These are phyloP conservation scores for Lithobates pipiens DNA, from an alignment of 2,797 vertebrate species.

Conservation along the genomic window DNA sequence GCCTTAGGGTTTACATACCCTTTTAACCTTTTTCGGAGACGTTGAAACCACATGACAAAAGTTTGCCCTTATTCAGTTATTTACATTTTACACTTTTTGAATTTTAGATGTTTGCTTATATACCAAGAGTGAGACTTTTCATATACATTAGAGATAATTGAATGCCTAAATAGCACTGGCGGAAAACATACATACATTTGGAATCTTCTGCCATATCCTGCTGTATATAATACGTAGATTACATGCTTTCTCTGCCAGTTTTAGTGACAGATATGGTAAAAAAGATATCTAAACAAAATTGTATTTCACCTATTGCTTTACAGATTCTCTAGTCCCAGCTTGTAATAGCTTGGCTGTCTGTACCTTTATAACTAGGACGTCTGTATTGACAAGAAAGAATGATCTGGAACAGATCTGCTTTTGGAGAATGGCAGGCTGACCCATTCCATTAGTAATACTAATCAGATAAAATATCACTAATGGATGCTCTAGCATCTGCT, in stretches of 20 bases:
- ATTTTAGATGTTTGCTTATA: too few relatives aligned
- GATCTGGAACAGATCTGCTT: conserved; percentile 66
- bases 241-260: conserved; percentile 25
- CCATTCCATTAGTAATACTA: conserved; percentile 71
- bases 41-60: too few relatives aligned
- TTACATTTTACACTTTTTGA: too few relatives aligned
- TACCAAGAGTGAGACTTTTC: too few relatives aligned
- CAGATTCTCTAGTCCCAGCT: conserved; percentile 52
- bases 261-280: neutral
- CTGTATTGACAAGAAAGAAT: conserved; percentile 68
- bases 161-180: too few relatives aligned
- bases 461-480: conserved; percentile 70
- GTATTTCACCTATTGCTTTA: conserved; percentile 56
- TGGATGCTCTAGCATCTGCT: conserved; percentile 65
- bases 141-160: too few relatives aligned
- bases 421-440: conserved; percentile 62
- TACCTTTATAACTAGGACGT: conserved; percentile 56
- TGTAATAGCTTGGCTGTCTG: conserved; percentile 60
- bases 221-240: conserved; percentile 47
- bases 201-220: conserved; percentile 43
- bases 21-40: too few relatives aligned
- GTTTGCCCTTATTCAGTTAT: too few relatives aligned
- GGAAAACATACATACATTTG: too few relatives aligned
- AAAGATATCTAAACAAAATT: conserved; percentile 48
- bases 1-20: too few relatives aligned